phyloP scores from a whole-genome alignment of 2,888 invertebrate species.

The Aphrophora alni region DNA sequence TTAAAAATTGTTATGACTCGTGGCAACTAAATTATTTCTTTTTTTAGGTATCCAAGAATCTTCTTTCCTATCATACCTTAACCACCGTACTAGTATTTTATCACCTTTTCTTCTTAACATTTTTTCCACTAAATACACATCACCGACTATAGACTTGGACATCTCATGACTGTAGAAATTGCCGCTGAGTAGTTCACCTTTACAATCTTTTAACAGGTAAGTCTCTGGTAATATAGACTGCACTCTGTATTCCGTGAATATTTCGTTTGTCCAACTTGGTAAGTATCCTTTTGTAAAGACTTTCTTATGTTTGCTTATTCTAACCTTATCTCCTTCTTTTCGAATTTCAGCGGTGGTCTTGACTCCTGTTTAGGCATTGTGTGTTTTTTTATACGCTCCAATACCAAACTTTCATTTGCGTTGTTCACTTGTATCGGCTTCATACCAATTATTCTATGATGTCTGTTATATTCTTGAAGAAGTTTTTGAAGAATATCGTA shows the following conservation, averaged over 20 bases:
- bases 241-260: constrained; percentile 12
- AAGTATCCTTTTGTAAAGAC: constrained; percentile 22
- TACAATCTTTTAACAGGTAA: constrained; percentile 11
- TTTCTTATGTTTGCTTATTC: constrained; percentile 25
- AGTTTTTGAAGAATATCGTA: constrained; percentile 11
- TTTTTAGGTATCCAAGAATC: constrained; percentile 33
- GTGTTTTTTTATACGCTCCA: background rate
- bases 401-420: background rate
- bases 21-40: constrained; percentile 7
- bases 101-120: constrained; percentile 24
- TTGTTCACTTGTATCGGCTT: constrained; percentile 19
- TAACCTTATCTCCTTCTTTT: constrained; percentile 25
- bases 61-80: constrained; percentile 25
- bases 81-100: constrained; percentile 27
- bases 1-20: background rate
- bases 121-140: constrained; percentile 34
- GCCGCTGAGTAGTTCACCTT: constrained; percentile 17
- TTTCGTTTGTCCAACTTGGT: constrained; percentile 27
- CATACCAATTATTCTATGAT: constrained; percentile 34
- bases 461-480: constrained; percentile 14
- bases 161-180: constrained; percentile 28
- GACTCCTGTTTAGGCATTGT: constrained; percentile 6
- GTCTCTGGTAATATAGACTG: constrained; percentile 28
- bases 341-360: constrained; percentile 6
- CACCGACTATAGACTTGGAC: background rate